Conservation (phyloP, 2,888 invertebrate species). For the Lingula anatina region DNA sequence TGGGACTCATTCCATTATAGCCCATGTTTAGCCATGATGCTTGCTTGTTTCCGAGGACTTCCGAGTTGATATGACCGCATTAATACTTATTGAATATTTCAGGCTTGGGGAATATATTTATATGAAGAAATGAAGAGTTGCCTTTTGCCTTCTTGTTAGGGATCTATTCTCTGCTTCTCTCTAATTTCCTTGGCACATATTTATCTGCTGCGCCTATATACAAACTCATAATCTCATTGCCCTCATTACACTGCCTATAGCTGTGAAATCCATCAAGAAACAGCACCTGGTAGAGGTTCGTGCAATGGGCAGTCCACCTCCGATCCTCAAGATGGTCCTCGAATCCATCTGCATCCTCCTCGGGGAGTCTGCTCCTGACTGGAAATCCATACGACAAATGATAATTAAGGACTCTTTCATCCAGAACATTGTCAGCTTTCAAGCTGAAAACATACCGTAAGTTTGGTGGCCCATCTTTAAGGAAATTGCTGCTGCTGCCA, state of each 20-base stretch:
- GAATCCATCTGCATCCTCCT: slow-evolving; percentile 98
- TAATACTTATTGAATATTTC: too few relatives aligned
- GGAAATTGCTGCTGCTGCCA: too few relatives aligned
- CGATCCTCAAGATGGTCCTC: slow-evolving; percentile 93
- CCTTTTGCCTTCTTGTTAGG: background rate
- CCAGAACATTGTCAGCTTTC: slow-evolving; percentile 43
- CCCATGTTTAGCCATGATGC: too few relatives aligned
- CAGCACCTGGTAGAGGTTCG: slow-evolving; percentile 98
- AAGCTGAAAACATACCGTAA: slow-evolving; percentile 46
- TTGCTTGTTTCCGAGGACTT: too few relatives aligned
- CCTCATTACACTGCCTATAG: slow-evolving; percentile 54
- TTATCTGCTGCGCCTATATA: background rate
- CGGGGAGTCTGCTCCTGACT: slow-evolving; percentile 95
- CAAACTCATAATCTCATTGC: background rate
- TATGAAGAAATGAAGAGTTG: too few relatives aligned
- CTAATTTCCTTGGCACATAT: background rate
- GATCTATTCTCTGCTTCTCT: background rate
- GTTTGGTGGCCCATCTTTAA: too few relatives aligned
- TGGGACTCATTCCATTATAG: too few relatives aligned
- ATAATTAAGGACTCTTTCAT: slow-evolving; percentile 85
- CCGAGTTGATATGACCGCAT: too few relatives aligned
- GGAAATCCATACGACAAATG: slow-evolving; percentile 96
- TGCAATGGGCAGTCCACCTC: slow-evolving; percentile 98
- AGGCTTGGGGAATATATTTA: too few relatives aligned
- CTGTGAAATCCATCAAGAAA: slow-evolving; percentile 99